Evolutionary conservation across 1,140 invertebrate genomes (phyloP), one percentile per base, ranked within the genome.

Genomic region (Hylaeus anthracinus): DNA sequence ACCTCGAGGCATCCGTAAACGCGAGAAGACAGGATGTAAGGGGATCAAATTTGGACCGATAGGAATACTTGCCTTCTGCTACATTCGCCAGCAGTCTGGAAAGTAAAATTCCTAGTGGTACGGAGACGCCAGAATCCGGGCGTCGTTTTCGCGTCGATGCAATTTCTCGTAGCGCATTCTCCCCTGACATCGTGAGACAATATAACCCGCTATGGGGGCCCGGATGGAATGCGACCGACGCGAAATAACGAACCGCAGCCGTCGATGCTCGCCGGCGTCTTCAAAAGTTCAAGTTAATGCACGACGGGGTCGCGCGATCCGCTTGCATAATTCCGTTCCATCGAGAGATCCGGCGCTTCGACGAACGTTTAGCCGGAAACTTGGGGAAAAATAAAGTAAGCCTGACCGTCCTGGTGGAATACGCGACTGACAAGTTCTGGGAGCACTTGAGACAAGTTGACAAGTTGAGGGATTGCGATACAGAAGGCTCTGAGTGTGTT

Each of bases 291-390:
- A 41, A 58, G 72, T 65, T 56, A 84, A 84, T 78, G 77, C 81
- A 55, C 65, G 65, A 1, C 78, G 39, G 53, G 14, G 66, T 58
- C 53, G 10, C 37, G 37, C 45, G 75, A 84, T 81, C 72, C 60
- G 43, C 77, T 84, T 67, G 82, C 82, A 84, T 84, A 81, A 84
- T 84, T 80, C 63, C 72, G 65, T 45, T 61, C 82, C 71, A 84
- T 83, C 83, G 71, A 15, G 53, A 37, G 69, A 61, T 39, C 39
- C n/a, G 10, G 26, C 72, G 56, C 71, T 73, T 58, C 69, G 43
- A 60, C 45, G 75, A 48, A 79, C 71, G 64, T 60, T 63, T 43
- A 45, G 53, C 37, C 66, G 9, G 51, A 51, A 3, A 5, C 0
- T 10, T 8, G 51, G 66, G 61, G 69, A 78, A 82, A 39, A 9